phyloP scores from a whole-genome alignment of 2,113 vertebrate genomes.

The Equus przewalskii region DNA sequence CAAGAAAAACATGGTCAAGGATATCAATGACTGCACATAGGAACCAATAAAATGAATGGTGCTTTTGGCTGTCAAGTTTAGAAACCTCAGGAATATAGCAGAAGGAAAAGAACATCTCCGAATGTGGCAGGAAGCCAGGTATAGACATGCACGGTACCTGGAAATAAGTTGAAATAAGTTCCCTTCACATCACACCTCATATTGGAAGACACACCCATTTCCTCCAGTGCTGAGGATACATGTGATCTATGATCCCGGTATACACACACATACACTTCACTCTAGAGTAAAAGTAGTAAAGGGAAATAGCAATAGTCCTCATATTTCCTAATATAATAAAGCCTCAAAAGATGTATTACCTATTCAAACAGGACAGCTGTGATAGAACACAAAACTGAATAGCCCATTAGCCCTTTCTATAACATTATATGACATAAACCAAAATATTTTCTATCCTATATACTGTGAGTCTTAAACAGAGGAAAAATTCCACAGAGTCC shows the following conservation, averaged over 20 bases:
- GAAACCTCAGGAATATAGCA: not conserved
- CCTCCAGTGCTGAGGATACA: not conserved
- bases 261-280: not conserved
- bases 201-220: slow-evolving; percentile 5
- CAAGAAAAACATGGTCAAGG: not conserved
- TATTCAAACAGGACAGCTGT: slow-evolving; percentile 60
- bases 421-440: slow-evolving; percentile 48
- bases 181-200: not conserved
- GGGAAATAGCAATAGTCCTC: slow-evolving; percentile 11
- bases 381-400: slow-evolving; percentile 71
- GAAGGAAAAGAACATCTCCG: not conserved
- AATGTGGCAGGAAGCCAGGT: slow-evolving; percentile 30
- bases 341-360: slow-evolving; percentile 30
- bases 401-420: slow-evolving; percentile 36
- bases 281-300: slow-evolving; percentile 47
- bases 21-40: not conserved
- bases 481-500: not conserved
- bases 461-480: slow-evolving; percentile 55
- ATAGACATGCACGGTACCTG: not conserved
- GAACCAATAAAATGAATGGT: slow-evolving; percentile 42
- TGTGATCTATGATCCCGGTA: not conserved
- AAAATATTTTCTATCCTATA: slow-evolving; percentile 55
- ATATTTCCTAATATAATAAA: slow-evolving; percentile 60
- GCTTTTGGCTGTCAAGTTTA: not conserved
- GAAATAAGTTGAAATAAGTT: slow-evolving; percentile 1